Base-by-base conservation (phyloP, 2,888 invertebrate species). In the Calliphora vomitoria region DNA sequence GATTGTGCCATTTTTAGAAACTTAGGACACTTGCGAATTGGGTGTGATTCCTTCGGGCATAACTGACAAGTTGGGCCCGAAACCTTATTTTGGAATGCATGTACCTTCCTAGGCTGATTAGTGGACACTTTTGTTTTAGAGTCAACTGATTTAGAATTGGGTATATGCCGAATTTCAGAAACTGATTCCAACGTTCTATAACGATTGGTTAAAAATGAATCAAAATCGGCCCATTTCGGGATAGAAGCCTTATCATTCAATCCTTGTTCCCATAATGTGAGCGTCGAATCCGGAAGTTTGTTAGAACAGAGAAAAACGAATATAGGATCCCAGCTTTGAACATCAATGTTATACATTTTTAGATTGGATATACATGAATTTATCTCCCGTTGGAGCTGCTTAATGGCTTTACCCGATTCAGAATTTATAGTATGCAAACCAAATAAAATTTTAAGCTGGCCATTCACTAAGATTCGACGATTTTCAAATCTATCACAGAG, bases 401-500 rank as follows among this genome's bases (percentile, higher is more conserved):
- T 66, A 2, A 76, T 53, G 10, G 53, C 55, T 1, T 50, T 20
- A 4, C 53, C 38, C 6, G 66, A 31, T 35, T 75, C 78, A 13
- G 8, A 18, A 4, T 3, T 13, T 4, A 78, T 20, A 3, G 3
- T 15, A 15, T 15, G n/a, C 55, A 79, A 35, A 58, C 35, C 31
- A 11, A 55, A 58, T 3, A 79, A 53, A 4, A 60, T 25, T 20
- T n/a, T 41, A 0, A 80, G n/a, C 13, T 80, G 80, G n/a, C 60
- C 31, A 60, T 68, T 68, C 3, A 80, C 47, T 3, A 69, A 13
- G 1, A 66, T 18, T 8, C 60, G 25, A 47, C 69, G 71, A 41
- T 84, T 84, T 31, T 79, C 72, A 31, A 47, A 79, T 5, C 78
- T 53, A 18, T 53, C 44, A 35, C 72, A 53, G 13, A 84, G 66